Evolutionary conservation across 2,888 invertebrate species (phyloP).

Genomic region (Halocaridina rubra): DNA sequence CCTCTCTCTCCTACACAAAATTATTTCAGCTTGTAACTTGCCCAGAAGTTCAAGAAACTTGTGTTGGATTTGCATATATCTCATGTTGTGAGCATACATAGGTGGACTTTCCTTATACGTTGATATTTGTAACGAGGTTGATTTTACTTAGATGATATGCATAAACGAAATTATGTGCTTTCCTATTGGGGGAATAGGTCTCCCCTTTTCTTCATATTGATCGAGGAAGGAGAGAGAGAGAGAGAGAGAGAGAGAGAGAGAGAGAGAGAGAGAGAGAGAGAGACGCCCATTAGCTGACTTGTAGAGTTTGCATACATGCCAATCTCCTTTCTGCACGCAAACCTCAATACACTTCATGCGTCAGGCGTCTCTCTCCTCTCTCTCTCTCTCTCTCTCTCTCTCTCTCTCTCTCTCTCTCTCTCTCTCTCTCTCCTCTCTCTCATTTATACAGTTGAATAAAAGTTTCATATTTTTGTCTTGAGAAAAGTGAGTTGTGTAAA

Average conservation of each 20-base stretch:
- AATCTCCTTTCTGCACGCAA: neutral
- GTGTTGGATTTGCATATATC: neutral
- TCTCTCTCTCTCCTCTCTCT: slow-evolving; percentile 20
- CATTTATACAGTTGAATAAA: too few relatives aligned
- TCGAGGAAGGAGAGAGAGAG: neutral
- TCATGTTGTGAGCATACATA: too few relatives aligned
- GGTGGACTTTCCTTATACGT: too few relatives aligned
- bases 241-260: neutral
- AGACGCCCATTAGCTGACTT: neutral
- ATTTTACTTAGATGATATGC: neutral
- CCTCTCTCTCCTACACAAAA: neutral
- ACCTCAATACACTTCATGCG: too few relatives aligned
- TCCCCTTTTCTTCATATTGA: neutral
- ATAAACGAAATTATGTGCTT: slow-evolving; percentile 2
- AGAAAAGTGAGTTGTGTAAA: too few relatives aligned
- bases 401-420: slow-evolving; percentile 35
- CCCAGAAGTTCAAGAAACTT: neutral
- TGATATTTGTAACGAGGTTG: neutral
- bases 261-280: neutral
- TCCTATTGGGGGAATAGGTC: neutral
- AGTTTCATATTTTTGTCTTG: too few relatives aligned
- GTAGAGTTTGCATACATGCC: neutral
- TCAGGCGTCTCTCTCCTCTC: slow-evolving; percentile 2
- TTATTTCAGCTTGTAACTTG: neutral
- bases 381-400: slow-evolving; percentile 31